phyloP scores from a whole-genome alignment of 2,113 vertebrate genomes.

The Anas platyrhynchos region DNA sequence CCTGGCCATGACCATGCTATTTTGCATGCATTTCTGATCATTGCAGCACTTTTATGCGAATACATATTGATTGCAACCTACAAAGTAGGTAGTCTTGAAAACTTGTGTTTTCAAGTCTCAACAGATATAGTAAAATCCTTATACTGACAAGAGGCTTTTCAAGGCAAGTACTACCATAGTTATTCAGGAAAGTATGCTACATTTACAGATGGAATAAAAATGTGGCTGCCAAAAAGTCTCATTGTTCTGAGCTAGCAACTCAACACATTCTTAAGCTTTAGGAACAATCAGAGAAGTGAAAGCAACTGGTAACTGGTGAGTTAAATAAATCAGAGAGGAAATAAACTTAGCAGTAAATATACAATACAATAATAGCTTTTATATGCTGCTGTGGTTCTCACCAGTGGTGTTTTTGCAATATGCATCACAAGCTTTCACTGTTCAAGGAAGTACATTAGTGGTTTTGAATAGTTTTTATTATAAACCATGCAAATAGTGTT shows the following conservation, averaged over 20 bases:
- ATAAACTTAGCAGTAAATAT: conserved; percentile 46
- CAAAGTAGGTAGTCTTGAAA: neutral
- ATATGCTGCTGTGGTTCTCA: conserved; percentile 38
- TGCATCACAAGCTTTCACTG: conserved; percentile 35
- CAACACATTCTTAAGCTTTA: neutral
- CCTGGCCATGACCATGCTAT: rapidly evolving
- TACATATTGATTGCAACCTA: neutral
- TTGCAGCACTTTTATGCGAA: neutral
- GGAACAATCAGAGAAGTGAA: neutral
- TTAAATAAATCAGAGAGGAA: conserved; percentile 52
- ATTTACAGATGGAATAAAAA: neutral
- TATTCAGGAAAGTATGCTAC: neutral
- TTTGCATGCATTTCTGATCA: neutral
- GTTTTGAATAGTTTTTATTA: conserved; percentile 47
- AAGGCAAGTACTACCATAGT: neutral
- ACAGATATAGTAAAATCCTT: neutral
- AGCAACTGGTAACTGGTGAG: conserved; percentile 10
- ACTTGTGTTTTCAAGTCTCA: neutral
- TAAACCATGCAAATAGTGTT: conserved; percentile 23
- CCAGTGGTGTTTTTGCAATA: conserved; percentile 49
- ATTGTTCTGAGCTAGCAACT: conserved; percentile 1
- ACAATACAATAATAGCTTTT: conserved; percentile 44
- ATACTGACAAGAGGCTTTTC: neutral
- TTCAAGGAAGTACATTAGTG: conserved; percentile 40
- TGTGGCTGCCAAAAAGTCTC: neutral